phyloP scores from a whole-genome alignment of 2,113 vertebrate species.

The Cervus canadensis region DNA sequence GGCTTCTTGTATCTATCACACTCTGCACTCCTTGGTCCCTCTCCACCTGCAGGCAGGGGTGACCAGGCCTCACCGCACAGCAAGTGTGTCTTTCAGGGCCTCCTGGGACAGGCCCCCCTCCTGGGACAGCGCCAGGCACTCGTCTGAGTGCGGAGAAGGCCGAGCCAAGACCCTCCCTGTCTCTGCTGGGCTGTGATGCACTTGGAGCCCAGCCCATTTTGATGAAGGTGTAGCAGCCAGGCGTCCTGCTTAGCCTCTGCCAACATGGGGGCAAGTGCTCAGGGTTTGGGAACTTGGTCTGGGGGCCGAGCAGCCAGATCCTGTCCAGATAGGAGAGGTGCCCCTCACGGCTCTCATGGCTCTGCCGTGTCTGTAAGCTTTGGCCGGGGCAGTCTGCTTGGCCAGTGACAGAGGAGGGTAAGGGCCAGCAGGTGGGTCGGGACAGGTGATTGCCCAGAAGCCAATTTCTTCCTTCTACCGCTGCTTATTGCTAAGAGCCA shows the following conservation, averaged over 20 bases:
- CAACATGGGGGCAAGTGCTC: neutral
- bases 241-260: rapidly evolving
- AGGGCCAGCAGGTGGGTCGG: neutral
- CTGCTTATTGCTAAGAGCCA: neutral
- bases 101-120: neutral
- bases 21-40: neutral
- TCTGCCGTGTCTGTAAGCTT: neutral
- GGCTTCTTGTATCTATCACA: neutral
- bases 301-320: neutral
- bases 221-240: neutral
- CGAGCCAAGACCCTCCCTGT: neutral
- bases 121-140: neutral
- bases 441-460: neutral
- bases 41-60: neutral
- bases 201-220: too few species aligned
- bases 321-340: neutral
- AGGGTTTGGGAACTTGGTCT: neutral
- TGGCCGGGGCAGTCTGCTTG: neutral
- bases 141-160: neutral
- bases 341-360: too few species aligned
- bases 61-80: neutral
- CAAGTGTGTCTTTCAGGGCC: neutral
- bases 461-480: neutral
- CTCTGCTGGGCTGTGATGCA: neutral
- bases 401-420: neutral